Conservation (phyloP, 2,113 vertebrate genomes). For the Lepus americanus region DNA sequence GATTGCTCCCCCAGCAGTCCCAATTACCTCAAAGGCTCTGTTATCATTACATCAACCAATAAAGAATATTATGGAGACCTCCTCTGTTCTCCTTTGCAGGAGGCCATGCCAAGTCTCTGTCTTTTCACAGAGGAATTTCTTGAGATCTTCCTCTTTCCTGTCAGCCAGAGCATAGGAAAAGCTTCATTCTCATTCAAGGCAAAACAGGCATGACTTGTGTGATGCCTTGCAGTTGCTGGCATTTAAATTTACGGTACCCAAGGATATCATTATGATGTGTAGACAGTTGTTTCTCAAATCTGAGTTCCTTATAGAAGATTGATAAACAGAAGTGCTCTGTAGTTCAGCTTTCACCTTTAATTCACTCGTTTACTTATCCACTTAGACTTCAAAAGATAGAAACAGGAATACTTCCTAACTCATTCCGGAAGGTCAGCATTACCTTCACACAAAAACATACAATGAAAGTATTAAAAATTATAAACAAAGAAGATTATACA, state of each 20-base stretch:
- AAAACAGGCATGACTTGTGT: background rate
- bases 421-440: too few species aligned
- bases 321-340: background rate
- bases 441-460: too few species aligned
- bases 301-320: background rate
- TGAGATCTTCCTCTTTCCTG: background rate
- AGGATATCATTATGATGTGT: background rate
- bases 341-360: background rate
- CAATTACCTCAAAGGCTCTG: too few species aligned
- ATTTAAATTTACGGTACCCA: background rate
- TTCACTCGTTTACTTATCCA: too few species aligned
- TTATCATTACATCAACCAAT: too few species aligned
- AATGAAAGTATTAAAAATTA: too few species aligned
- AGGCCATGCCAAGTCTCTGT: background rate
- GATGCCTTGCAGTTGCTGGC: background rate
- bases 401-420: too few species aligned
- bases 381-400: too few species aligned
- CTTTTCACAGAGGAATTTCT: background rate
- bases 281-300: background rate
- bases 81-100: background rate
- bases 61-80: background rate
- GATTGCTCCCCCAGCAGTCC: too few species aligned
- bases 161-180: background rate
- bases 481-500: too few species aligned
- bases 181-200: background rate